Evolutionary conservation across 2,797 vertebrate genomes (phyloP).

Genomic region (Pachyuromys duprasi): DNA sequence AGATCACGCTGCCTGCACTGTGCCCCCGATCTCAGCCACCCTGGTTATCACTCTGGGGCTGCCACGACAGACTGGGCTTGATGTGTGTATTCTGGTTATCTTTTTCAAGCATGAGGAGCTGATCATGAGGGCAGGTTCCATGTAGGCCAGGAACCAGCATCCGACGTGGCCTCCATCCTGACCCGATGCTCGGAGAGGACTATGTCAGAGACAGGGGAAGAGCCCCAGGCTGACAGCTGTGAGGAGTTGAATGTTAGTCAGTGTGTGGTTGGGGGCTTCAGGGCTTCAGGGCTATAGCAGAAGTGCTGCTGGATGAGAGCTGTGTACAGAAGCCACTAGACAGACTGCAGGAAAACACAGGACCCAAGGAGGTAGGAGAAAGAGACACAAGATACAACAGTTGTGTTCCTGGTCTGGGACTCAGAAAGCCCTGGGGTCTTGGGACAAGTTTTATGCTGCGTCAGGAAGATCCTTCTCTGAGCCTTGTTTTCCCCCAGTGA

Average conservation of each 20-base stretch:
- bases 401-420: neutral
- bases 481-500: neutral
- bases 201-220: neutral
- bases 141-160: neutral
- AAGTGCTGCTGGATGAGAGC: neutral
- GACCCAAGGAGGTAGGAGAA: neutral
- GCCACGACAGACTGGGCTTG: neutral
- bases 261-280: neutral
- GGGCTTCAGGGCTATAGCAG: neutral
- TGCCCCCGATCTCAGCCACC: conserved; percentile 43
- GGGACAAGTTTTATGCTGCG: neutral
- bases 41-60: conserved; percentile 36
- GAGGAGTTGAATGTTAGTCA: neutral
- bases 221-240: neutral
- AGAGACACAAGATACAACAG: neutral
- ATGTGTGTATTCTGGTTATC: neutral
- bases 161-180: neutral
- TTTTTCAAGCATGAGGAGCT: neutral
- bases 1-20: neutral
- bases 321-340: neutral
- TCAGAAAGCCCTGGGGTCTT: neutral
- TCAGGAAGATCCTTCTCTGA: neutral
- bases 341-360: neutral
- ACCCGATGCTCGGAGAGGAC: neutral
- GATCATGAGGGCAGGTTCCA: neutral